Evolutionary conservation across 2,888 invertebrate genomes (phyloP), one percentile per base, ranked within the genome.

Genomic region (Harpagoxenus sublaevis): DNA sequence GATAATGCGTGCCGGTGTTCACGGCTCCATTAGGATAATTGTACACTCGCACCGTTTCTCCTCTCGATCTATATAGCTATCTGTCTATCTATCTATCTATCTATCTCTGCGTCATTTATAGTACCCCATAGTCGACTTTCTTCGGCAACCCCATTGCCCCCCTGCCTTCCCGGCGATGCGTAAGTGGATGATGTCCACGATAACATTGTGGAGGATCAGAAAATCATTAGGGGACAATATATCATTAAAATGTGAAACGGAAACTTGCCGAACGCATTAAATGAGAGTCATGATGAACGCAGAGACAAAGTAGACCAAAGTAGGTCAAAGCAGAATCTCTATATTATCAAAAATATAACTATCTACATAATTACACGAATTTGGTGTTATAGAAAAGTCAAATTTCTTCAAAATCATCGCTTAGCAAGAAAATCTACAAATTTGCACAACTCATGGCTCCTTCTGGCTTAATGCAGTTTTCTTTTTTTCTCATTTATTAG

Each of bases 11-110:
- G 86, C 87, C 87, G 88, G 90, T 93, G 92, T 92, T 91, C 92
- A 90, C 91, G 91, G 93, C 92, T 94, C 94, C 94, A 94, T 94
- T 94, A 94, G 93, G 93, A 94, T 94, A 94, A 94, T 94, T 94
- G 93, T 92, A 88, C 86, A 63, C 83, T 31, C 83, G 78, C 88
- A 88, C 89, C 86, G 86, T 87, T 86, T 88, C 85, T 88, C 86
- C 88, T 86, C 73, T 65, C 53, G 81, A 81, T 81, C 71, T 71
- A 71, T 71, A 71, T 71, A 71, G 79, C 60, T 81, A 71, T 79
- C 79, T 51, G 51, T 15, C 39, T 45, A 51, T 18, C 39, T 48
- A 71, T 63, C 63, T 75, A 73, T 48, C 48, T 18, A 23, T 78
- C 55, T 68, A 81, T 81, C 60, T 57, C 28, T 71, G 28, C 48